These are phyloP conservation scores for Drosophila parabipectinata DNA, from an alignment of 1,140 invertebrate genomes.

Conservation along the genomic window DNA sequence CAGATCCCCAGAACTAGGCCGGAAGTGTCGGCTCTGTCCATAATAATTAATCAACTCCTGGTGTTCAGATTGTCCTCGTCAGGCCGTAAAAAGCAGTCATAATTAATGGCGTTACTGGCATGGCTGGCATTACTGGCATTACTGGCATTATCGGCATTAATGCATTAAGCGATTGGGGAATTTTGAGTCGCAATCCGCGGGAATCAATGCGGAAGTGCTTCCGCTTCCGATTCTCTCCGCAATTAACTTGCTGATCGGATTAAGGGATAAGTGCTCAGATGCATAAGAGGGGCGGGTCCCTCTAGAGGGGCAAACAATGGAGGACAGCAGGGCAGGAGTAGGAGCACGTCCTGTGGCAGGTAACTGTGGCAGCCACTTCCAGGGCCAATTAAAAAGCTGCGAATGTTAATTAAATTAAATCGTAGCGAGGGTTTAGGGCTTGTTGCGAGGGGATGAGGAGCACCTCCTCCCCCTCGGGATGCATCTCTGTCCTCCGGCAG, in stretches of 20 bases:
- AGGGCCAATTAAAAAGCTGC: neutral
- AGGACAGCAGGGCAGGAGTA: too few relatives aligned
- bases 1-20: neutral
- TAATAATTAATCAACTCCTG: neutral
- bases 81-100: neutral
- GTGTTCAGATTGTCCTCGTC: neutral
- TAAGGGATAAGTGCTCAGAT: conserved; percentile 14
- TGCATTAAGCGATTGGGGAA: neutral
- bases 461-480: neutral
- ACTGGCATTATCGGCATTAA: neutral
- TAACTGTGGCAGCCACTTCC: conserved; percentile 1
- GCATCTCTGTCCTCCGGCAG: neutral
- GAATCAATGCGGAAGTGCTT: conserved; percentile 4
- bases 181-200: conserved; percentile 11
- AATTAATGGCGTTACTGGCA: neutral
- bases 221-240: neutral
- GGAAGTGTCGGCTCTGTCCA: neutral
- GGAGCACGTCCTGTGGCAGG: conserved; percentile 1
- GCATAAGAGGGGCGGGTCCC: neutral
- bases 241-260: conserved; percentile 33
- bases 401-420: conserved; percentile 33
- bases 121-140: neutral
- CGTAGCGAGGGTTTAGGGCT: neutral
- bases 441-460: too few relatives aligned
- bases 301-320: too few relatives aligned